These are phyloP conservation scores for Otocyon megalotis DNA, from an alignment of 2,113 vertebrate genomes.

Conservation along the genomic window DNA sequence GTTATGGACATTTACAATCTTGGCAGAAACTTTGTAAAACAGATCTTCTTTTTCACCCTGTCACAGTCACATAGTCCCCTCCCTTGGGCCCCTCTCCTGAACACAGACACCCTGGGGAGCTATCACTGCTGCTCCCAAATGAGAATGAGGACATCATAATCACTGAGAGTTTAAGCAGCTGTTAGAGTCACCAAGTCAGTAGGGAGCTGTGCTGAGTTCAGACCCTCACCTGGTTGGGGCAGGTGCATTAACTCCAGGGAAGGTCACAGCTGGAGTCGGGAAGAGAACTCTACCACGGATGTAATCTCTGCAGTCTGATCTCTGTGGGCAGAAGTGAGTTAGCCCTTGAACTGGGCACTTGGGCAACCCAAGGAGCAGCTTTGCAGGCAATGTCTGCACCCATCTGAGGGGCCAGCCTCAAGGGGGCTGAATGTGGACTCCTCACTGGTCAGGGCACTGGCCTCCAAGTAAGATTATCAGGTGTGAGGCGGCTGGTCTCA, in stretches of 20 bases:
- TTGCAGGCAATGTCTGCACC: neutral
- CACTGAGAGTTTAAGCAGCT: neutral
- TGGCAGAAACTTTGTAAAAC: neutral
- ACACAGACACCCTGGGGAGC: neutral
- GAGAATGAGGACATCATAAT: neutral
- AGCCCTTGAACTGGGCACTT: neutral
- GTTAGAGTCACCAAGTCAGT: neutral
- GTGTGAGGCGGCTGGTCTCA: neutral
- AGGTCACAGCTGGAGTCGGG: neutral
- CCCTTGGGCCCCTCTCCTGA: neutral
- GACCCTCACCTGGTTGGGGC: neutral
- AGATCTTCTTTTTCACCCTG: neutral
- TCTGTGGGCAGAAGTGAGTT: neutral
- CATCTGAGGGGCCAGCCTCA: neutral
- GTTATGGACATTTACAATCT: neutral
- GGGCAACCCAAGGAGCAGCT: neutral
- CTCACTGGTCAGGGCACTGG: neutral
- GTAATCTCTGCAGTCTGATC: neutral
- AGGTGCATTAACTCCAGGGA: neutral
- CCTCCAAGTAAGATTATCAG: neutral
- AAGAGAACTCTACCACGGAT: neutral
- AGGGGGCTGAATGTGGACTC: neutral
- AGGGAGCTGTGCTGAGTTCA: neutral
- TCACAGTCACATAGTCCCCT: neutral
- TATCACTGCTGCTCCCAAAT: neutral